Evolutionary conservation across 1,140 invertebrate genomes (phyloP), one percentile per base, ranked within the genome.

Genomic region (Drosophila arizonae): DNA sequence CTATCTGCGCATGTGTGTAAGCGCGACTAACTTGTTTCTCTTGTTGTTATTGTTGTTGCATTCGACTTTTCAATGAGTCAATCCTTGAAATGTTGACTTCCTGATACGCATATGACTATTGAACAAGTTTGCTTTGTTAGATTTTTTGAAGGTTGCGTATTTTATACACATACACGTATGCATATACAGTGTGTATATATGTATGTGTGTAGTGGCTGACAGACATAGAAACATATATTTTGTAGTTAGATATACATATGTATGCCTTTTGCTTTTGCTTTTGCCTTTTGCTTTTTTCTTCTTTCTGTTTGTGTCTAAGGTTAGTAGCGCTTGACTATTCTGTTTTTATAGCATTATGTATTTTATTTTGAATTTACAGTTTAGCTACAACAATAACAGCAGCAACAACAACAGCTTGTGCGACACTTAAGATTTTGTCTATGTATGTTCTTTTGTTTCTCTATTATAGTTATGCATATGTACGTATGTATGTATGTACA

Each of bases 101-200:
- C 90, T 90, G 90, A 90, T 90, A 90, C 90, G 90, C 90, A 90
- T 90, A 90, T 90, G 82, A 90, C 82, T 90, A 90, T 88, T 90
- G 88, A 90, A 90, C 88, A 90, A 90, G 87, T 90, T 81, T 90
- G 88, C 88, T 90, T 90, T 90, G 84, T 90, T 90, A 90, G 88
- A 90, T 84, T 90, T 87, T 90, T 90, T 90, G 88, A 90, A 90
- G 88, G 88, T 90, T 90, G 88, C 87, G 77, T 84, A 81, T 85
- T 84, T 87, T 86, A 82, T 76, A 85, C 67, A 62, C 30, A 51
- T 50, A 65, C 63, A 65, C 66, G 64, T 64, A 73, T 26, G 45
- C 28, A 54, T 33, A 65, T 24, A 24, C 21, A 2, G 65, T 24
- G 46, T 10, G 55, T 26, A 55, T 48, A 46, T 55, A 55, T 48